Conservation (phyloP, 2,113 vertebrate genomes). For the Leiothrix lutea region DNA sequence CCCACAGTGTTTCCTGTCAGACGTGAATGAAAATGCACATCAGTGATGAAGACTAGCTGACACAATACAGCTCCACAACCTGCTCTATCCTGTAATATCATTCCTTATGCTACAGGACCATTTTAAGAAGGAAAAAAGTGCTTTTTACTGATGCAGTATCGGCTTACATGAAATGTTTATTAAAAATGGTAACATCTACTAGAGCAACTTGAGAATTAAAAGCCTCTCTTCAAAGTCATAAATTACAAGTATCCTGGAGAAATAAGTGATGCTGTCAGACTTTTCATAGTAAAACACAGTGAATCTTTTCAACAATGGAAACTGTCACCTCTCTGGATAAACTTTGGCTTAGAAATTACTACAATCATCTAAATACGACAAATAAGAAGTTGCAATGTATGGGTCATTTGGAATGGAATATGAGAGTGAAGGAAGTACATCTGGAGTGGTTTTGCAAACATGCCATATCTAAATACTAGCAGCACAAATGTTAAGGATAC, state of each 20-base stretch:
- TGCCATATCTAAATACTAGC: neutral
- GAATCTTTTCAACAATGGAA: neutral
- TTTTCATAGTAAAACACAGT: neutral
- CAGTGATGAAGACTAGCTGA: neutral
- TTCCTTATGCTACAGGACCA: neutral
- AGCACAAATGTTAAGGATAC: neutral
- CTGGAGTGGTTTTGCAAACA: neutral
- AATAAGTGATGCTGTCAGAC: neutral
- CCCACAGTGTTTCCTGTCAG: neutral
- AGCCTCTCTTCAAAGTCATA: neutral
- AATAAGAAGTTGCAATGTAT: neutral
- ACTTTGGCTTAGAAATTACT: neutral
- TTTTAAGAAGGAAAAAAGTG: neutral
- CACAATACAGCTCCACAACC: neutral
- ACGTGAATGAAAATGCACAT: neutral
- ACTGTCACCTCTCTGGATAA: neutral
- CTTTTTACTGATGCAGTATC: accelerated
- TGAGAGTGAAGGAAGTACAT: neutral
- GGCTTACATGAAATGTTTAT: neutral
- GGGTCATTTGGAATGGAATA: neutral
- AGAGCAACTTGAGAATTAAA: neutral
- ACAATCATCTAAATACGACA: neutral
- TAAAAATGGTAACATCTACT: neutral
- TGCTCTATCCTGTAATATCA: neutral
- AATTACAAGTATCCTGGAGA: neutral